Conservation (phyloP, 2,797 vertebrate genomes). For the Takifugu rubripes region DNA sequence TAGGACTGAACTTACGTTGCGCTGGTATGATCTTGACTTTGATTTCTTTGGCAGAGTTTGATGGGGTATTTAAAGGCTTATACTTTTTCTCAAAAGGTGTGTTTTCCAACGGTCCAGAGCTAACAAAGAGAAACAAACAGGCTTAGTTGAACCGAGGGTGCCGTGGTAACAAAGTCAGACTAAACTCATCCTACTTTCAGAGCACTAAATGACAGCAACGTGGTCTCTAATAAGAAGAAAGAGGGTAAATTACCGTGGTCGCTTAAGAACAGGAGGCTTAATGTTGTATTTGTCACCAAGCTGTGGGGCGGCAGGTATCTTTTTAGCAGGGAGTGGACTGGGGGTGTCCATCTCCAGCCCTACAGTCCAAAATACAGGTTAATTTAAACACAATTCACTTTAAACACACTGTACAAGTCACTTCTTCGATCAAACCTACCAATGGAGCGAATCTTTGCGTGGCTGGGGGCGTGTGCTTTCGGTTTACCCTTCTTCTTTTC, state of each 20-base stretch:
- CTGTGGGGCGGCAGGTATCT: constrained; percentile 70
- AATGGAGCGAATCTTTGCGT: constrained; percentile 92
- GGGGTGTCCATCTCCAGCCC: constrained; percentile 89
- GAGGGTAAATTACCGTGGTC: constrained; percentile 76
- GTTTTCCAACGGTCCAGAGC: constrained; percentile 52
- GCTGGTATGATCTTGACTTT: constrained; percentile 97
- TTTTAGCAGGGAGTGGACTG: constrained; percentile 80
- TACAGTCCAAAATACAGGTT: constrained; percentile 17
- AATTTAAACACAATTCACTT: background rate
- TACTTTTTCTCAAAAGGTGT: constrained; percentile 92
- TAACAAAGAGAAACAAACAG: constrained; percentile 8
- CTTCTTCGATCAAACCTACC: constrained; percentile 63
- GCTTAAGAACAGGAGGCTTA: constrained; percentile 88
- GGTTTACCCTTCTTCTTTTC: constrained; percentile 92
- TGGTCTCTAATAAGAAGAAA: background rate
- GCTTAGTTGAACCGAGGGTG: too few species aligned
- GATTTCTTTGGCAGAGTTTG: constrained; percentile 92
- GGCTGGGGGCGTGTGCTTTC: constrained; percentile 91
- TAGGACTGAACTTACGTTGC: constrained; percentile 78
- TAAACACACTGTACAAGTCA: too few species aligned
- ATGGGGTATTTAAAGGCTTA: constrained; percentile 90
- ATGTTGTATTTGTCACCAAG: constrained; percentile 91
- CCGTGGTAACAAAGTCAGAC: too few species aligned
- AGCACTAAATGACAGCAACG: too few species aligned
- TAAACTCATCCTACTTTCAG: too few species aligned